Base-by-base conservation (phyloP, 2,888 invertebrate species). In the Polyploca ridens region DNA sequence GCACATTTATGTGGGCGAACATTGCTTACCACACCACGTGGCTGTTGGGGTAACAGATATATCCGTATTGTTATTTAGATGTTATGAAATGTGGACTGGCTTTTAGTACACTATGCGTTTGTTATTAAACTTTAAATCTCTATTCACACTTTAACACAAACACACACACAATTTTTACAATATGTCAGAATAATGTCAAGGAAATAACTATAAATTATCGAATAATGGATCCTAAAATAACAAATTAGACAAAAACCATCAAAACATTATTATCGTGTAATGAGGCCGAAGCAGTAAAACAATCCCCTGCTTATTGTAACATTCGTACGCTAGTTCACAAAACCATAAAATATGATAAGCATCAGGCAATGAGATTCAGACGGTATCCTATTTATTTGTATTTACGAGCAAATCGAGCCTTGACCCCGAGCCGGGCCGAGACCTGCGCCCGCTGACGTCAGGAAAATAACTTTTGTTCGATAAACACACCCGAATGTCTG, bases 301-400 rank as follows among this genome's bases (percentile, higher is more conserved):
- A 85, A 83, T 79, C 78, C 71, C 74, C 76, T 81, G 83, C 82
- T 86, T 90, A 90, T 81, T 81, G 81, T 76, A 83, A 83, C 83
- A 86, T 84, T 87, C 84, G 84, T 83, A 82, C 78, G 85, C 79
- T 83, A 86, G 86, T 88, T 88, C 86, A 87, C 85, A 82, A 79
- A 87, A 86, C 81, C 84, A 88, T 91, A 90, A 92, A 90, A 90
- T 88, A 90, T 89, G 91, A 91, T 91, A 90, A 90, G 85, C 83
- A 90, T 90, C 89, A 78, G 79, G 78, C 87, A 88, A 89, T 86
- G 87, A 87, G 86, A 89, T 88, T 88, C 89, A 84, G 87, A 78
- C 84, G 82, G 85, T 84, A 84, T 86, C 86, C 86, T 85, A 89
- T 91, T 89, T 91, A 89, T 90, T 90, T 87, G 88, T 91, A 90